These are phyloP conservation scores for Coleophora deauratella DNA, from an alignment of 2,888 invertebrate genomes.

Conservation along the genomic window DNA sequence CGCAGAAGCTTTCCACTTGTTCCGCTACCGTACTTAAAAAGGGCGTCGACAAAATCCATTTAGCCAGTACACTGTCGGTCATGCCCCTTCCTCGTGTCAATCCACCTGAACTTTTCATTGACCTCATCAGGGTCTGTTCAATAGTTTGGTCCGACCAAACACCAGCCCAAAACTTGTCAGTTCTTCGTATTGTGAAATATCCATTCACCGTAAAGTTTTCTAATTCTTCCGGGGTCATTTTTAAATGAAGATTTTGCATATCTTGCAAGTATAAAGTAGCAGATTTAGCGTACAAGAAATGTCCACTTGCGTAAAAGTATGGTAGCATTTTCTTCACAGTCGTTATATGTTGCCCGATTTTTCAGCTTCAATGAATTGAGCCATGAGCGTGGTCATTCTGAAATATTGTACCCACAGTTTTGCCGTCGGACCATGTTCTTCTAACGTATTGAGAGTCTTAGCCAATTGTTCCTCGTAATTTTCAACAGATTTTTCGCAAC, in stretches of 20 bases:
- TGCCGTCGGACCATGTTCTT: constrained; percentile 13
- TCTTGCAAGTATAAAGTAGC: constrained; percentile 18
- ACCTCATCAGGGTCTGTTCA: constrained; percentile 23
- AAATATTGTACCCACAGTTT: constrained; percentile 27
- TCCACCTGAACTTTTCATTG: constrained; percentile 20
- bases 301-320: constrained; percentile 6
- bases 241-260: constrained; percentile 11
- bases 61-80: not conserved
- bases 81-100: constrained; percentile 13
- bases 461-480: too few species aligned
- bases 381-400: constrained; percentile 21
- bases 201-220: constrained; percentile 15
- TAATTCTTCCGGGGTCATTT: constrained; percentile 6
- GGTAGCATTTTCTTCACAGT: constrained; percentile 3
- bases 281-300: constrained; percentile 18
- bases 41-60: not conserved
- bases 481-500: too few species aligned
- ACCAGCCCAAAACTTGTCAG: constrained; percentile 23
- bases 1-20: not conserved
- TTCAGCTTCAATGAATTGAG: constrained; percentile 21
- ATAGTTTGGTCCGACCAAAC: constrained; percentile 22
- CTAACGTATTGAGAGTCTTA: too few species aligned
- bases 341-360: constrained; percentile 13
- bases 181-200: constrained; percentile 23
- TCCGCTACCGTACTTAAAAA: not conserved